phyloP scores from a whole-genome alignment of 2,113 vertebrate species.

The Crotophaga sulcirostris region DNA sequence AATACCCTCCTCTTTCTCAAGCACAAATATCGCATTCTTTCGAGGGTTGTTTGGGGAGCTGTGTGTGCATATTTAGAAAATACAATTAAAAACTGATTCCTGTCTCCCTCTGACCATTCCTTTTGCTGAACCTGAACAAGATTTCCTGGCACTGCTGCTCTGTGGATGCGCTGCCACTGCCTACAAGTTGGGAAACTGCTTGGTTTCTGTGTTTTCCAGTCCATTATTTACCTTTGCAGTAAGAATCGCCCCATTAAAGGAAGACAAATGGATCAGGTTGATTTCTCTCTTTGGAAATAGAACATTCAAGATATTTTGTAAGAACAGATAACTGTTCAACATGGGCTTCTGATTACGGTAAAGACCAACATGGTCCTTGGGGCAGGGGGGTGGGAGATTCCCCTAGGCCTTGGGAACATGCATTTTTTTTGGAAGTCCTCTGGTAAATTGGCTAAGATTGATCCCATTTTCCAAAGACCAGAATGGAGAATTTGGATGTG shows the following conservation, averaged over 20 bases:
- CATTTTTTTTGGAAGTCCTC: neutral
- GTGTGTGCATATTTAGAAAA: neutral
- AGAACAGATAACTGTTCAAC: neutral
- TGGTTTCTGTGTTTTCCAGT: neutral
- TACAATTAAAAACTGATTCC: neutral
- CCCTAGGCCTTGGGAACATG: neutral
- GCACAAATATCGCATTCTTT: neutral
- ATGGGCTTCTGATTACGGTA: neutral
- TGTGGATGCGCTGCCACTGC: neutral
- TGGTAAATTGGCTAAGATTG: neutral
- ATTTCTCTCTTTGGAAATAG: neutral
- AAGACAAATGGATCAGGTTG: neutral
- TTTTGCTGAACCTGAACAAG: neutral
- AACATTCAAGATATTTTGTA: fast-evolving
- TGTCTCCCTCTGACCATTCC: neutral
- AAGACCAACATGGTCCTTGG: fast-evolving
- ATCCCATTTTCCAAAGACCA: no score
- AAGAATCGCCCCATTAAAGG: fast-evolving
- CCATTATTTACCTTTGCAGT: neutral
- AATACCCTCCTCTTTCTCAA: neutral
- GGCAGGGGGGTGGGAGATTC: fast-evolving
- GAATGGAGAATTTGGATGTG: neutral
- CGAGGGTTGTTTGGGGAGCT: neutral
- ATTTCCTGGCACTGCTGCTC: neutral
- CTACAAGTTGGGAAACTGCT: neutral